Percentiles rank a stretch among this genome's conserved stretches.
Conservation (phyloP, 2,888 invertebrate genomes). For the Helicoverpa assulta region DNA sequence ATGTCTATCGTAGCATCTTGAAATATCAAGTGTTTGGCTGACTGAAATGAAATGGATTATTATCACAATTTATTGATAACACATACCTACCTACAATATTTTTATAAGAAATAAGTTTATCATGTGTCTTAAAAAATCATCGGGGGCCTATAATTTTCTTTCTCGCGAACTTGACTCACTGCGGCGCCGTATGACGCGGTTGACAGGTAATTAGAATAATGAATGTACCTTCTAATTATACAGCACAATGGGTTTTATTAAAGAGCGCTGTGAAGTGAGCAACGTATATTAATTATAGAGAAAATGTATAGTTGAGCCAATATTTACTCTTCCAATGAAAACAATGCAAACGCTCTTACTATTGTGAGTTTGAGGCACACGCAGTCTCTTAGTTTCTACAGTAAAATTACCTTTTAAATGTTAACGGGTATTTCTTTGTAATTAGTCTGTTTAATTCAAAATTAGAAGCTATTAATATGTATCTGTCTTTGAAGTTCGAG, state of each 20-base stretch:
- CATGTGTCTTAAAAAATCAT: neutral
- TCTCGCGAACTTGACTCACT: conserved; percentile 31
- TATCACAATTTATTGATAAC: too few relatives aligned
- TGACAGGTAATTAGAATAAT: conserved; percentile 65
- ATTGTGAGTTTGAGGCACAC: conserved; percentile 6
- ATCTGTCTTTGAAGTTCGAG: neutral
- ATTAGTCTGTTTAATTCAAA: conserved; percentile 12
- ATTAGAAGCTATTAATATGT: neutral
- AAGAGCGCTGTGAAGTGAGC: conserved; percentile 54
- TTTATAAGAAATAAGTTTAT: too few relatives aligned
- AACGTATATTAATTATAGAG: conserved; percentile 57
- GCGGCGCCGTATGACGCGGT: conserved; percentile 45
- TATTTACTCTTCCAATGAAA: conserved; percentile 47
- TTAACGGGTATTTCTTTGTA: neutral
- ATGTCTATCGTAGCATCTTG: too few relatives aligned
- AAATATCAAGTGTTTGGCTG: too few relatives aligned
- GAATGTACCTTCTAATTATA: conserved; percentile 64
- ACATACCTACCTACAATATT: too few relatives aligned
- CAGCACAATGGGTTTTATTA: conserved; percentile 64
- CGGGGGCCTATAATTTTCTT: neutral
- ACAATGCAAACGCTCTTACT: conserved; percentile 26
- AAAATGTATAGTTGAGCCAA: conserved; percentile 54
- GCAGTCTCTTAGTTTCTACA: neutral
- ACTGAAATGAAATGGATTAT: too few relatives aligned
- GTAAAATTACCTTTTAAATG: conserved; percentile 27